Conservation (phyloP, 2,113 vertebrate genomes). For the Danionella cerebrum region DNA sequence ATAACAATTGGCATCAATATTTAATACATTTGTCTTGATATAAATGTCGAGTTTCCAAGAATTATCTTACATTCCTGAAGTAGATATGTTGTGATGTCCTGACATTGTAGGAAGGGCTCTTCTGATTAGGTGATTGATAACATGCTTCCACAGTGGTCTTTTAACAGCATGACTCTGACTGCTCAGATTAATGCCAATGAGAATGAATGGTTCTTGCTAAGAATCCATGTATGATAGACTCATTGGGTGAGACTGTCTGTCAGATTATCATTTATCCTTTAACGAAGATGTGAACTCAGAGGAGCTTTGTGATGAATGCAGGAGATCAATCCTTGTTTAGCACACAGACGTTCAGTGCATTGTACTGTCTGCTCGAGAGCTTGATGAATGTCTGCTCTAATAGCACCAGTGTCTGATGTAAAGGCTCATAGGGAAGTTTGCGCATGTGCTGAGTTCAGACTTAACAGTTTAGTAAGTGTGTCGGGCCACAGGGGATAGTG, state of each 20-base stretch:
- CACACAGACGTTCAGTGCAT: conserved; percentile 8
- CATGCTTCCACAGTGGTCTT: background rate
- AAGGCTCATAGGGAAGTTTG: conserved; percentile 7
- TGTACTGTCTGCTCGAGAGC: background rate
- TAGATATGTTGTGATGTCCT: no score
- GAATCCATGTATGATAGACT: background rate
- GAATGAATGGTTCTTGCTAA: background rate
- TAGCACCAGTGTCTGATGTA: conserved; percentile 5
- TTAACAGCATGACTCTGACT: background rate
- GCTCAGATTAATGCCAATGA: background rate
- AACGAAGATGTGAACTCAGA: background rate
- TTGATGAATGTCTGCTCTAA: conserved; percentile 5
- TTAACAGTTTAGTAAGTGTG: background rate
- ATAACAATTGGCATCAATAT: no score
- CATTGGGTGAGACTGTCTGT: background rate
- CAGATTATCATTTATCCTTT: conserved; percentile 17
- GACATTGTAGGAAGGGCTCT: background rate
- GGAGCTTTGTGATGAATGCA: conserved; percentile 12
- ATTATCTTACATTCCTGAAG: no score
- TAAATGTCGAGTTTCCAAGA: no score
- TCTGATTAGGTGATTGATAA: background rate
- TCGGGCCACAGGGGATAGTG: background rate
- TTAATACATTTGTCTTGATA: no score
- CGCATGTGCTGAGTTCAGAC: conserved; percentile 6
- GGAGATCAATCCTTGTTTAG: conserved; percentile 22